Conservation (phyloP, 2,888 invertebrate genomes). For the Lomographa bimaculata region DNA sequence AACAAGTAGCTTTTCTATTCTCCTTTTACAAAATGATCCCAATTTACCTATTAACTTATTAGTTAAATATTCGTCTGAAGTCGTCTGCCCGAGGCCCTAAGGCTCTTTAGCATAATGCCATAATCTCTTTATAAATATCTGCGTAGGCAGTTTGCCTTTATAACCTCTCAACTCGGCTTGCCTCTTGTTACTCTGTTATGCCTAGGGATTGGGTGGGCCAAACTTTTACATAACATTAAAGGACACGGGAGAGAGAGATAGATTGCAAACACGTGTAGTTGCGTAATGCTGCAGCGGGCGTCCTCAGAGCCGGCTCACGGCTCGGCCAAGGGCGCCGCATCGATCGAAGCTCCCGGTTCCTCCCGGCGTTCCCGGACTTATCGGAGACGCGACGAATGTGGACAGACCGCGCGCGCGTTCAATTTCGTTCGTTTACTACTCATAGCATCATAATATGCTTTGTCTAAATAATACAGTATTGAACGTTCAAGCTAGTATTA, state of each 20-base stretch:
- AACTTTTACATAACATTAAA: constrained; percentile 16
- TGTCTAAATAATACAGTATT: too few relatives aligned
- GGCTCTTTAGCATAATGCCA: constrained; percentile 12
- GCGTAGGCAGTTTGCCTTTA: constrained; percentile 15
- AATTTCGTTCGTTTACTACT: too few relatives aligned
- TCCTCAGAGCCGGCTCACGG: constrained; percentile 65
- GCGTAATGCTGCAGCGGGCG: constrained; percentile 66
- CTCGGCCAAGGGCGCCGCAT: constrained; percentile 77
- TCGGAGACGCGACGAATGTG: constrained; percentile 30
- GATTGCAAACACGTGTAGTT: constrained; percentile 41
- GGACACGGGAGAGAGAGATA: constrained; percentile 19
- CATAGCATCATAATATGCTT: too few relatives aligned
- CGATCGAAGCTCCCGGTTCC: constrained; percentile 48
- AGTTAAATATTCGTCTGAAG: constrained; percentile 5
- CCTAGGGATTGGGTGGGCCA: not conserved
- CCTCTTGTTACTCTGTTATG: constrained; percentile 5
- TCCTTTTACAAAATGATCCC: constrained; percentile 6
- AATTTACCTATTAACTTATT: constrained; percentile 4
- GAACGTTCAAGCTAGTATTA: too few relatives aligned
- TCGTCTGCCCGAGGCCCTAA: constrained; percentile 10
- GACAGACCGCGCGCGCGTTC: constrained; percentile 50
- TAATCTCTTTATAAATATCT: constrained; percentile 19
- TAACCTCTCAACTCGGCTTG: constrained; percentile 15
- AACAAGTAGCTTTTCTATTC: constrained; percentile 3
- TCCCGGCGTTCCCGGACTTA: constrained; percentile 34